Evolutionary conservation across 2,888 invertebrate species (phyloP), one percentile per base, ranked within the genome.

Genomic region (Drosophila bunnanda): DNA sequence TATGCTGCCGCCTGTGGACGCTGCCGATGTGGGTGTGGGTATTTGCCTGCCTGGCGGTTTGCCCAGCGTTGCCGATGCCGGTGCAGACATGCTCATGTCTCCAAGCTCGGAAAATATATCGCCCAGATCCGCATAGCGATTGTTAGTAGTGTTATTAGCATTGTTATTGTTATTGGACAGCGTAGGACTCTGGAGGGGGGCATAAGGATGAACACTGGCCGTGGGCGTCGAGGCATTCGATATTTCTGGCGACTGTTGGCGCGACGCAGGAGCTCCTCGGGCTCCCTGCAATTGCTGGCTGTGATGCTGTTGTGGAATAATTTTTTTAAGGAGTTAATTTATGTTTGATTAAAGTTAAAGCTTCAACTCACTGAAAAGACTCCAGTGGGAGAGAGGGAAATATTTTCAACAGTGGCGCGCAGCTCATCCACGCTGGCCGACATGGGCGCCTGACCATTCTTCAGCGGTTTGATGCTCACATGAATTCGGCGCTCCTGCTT

Each of bases 341-440:
- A 2, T 4, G 12, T 5, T 6, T 4, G 12, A n/a, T 25, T 15
- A n/a, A 38, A 9, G 2, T 8, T n/a, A 15, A 5, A 7, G 4
- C 9, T 9, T 13, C 58, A n/a, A 90, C 93, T 92, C 91, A 95
- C 95, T 79, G 93, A 91, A 84, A 92, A 91, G 72, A 94, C 94
- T 32, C 96, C 96, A 56, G 96, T 94, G 76, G 97, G 96, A 58
- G 96, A 96, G 58, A 96, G 91, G 36, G 98, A 96, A 74, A 98
- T 94, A 92, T 97, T 98, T 92, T 97, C 98, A 56, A 98, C 97
- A 39, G 98, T 98, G 28, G 97, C 97, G 85, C 97, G 94, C 22
- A 98, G 94, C 91, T 98, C 98, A 93, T 98, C 98, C 13, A 98
- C 98, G 92, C 98, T 98, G n/a, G 98, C 98, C 74, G 98, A 97